Evolutionary conservation across 2,113 vertebrate species (phyloP).

Genomic region (Marmota flaviventris): DNA sequence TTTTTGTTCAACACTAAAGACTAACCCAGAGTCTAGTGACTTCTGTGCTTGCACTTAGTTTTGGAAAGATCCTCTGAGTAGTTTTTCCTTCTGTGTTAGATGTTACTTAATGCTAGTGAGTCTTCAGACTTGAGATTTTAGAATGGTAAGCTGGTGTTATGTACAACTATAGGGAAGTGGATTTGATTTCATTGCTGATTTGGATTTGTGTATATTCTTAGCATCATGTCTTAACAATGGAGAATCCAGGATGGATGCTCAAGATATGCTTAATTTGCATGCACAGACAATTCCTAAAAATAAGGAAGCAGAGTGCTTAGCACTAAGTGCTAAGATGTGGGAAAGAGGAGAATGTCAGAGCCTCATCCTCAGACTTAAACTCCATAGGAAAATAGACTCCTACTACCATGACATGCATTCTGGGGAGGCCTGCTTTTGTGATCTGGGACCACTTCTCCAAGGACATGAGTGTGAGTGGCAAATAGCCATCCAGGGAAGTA

Average conservation of each 20-base stretch:
- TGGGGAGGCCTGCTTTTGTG: background rate
- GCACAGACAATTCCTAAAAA: background rate
- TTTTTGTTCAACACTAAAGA: background rate
- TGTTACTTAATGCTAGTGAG: background rate
- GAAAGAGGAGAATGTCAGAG: background rate
- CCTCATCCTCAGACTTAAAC: background rate
- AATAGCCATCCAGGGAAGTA: background rate
- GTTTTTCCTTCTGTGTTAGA: background rate
- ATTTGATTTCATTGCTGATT: background rate
- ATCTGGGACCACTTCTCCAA: background rate
- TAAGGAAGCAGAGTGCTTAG: background rate
- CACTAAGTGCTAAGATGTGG: background rate
- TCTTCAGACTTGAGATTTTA: background rate
- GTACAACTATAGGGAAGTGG: background rate
- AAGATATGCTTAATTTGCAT: background rate
- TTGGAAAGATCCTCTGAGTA: background rate
- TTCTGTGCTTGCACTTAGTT: background rate
- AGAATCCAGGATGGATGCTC: background rate
- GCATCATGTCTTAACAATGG: background rate
- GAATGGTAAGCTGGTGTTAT: background rate
- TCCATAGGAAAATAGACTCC: background rate
- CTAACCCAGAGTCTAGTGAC: background rate
- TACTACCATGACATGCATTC: background rate
- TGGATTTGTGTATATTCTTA: background rate
- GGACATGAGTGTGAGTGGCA: background rate